Evolutionary conservation across 2,113 vertebrate species (phyloP).

Genomic region (Silurus glanis): DNA sequence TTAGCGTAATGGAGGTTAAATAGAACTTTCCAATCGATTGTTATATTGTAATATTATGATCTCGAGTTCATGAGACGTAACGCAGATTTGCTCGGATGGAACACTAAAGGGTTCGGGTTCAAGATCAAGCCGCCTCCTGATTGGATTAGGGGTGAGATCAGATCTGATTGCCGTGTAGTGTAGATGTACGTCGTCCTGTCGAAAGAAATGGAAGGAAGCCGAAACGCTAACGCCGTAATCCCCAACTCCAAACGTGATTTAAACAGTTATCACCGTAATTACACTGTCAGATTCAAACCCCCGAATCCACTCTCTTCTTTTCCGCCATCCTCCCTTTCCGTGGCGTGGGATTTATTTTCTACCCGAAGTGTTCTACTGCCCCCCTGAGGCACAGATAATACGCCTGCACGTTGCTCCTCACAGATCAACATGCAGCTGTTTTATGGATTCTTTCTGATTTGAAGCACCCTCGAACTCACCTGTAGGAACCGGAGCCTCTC

Average conservation of each 20-base stretch:
- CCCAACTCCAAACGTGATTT: neutral
- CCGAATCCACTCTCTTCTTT: neutral
- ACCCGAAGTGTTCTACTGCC: slow-evolving; percentile 25
- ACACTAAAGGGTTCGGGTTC: neutral
- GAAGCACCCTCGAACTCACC: slow-evolving; percentile 60
- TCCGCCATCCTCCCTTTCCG: neutral
- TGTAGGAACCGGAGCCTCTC: slow-evolving; percentile 80
- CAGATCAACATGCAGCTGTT: neutral
- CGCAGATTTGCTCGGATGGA: neutral
- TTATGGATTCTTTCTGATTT: neutral
- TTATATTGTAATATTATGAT: too few species aligned
- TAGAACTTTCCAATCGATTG: too few species aligned
- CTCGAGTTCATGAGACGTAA: neutral
- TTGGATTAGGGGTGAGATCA: neutral
- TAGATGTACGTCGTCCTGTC: neutral
- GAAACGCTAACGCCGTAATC: neutral
- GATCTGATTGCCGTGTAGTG: neutral
- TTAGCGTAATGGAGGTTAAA: too few species aligned
- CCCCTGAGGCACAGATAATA: slow-evolving; percentile 1
- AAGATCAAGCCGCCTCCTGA: neutral
- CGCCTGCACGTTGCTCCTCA: neutral
- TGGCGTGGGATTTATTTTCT: neutral
- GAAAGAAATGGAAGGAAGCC: neutral
- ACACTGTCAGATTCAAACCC: neutral
- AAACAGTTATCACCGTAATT: neutral